A percentile compares a stretch with the other conserved stretches of the same genome.
Evolutionary conservation across 2,113 vertebrate genomes (phyloP).

Genomic region (Stegostoma tigrinum): DNA sequence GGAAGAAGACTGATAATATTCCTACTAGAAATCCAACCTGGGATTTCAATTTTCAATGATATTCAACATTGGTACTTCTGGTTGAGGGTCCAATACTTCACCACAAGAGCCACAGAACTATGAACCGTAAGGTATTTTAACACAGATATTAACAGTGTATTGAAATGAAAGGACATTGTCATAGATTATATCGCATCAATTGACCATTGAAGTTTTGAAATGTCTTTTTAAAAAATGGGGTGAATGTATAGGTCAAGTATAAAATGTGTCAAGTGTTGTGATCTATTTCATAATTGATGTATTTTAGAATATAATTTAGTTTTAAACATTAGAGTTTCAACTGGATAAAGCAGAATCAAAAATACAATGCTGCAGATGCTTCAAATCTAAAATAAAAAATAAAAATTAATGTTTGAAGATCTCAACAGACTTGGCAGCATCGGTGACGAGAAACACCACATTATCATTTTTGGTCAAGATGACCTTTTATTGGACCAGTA

Average conservation of each 20-base stretch:
- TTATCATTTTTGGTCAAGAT: no score
- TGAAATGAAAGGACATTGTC: background rate
- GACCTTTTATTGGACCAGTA: no score
- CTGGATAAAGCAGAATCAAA: no score
- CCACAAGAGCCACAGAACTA: background rate
- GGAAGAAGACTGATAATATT: background rate
- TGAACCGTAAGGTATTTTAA: background rate
- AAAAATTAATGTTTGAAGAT: no score
- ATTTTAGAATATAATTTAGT: background rate
- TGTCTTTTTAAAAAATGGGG: no score
- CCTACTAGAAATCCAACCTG: background rate
- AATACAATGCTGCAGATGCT: no score
- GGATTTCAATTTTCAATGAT: background rate
- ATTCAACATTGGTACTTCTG: background rate
- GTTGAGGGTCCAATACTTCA: background rate
- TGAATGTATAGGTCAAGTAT: background rate
- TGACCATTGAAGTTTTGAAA: no score
- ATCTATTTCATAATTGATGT: background rate
- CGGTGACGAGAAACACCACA: no score
- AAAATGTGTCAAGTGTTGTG: background rate
- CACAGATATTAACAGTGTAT: background rate
- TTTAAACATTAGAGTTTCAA: background rate
- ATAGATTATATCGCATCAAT: no score
- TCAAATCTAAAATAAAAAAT: no score
- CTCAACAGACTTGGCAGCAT: no score